Conservation (phyloP, 2,797 vertebrate species). For the Oreochromis mossambicus region DNA sequence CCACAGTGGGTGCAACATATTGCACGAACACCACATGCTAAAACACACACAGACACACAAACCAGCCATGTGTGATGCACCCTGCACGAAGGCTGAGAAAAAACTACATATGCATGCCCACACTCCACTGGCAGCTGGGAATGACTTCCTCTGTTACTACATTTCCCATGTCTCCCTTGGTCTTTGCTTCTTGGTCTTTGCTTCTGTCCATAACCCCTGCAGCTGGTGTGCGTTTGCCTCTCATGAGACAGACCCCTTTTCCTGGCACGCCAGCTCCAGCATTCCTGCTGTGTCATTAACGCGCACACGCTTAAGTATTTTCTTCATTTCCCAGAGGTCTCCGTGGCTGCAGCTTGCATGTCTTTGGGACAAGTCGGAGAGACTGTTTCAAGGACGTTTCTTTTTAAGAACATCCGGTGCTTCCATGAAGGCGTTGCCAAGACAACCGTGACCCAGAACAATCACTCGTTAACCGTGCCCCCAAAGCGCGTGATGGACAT, state of each 20-base stretch:
- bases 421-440: not conserved
- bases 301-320: not conserved
- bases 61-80: not conserved
- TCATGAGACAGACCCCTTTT: not conserved
- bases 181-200: not conserved
- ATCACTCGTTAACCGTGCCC: not conserved
- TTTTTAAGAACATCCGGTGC: not conserved
- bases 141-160: not conserved
- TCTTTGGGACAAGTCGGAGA: not conserved
- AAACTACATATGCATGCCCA: not conserved
- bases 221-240: conserved; percentile 13
- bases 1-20: conserved; percentile 1
- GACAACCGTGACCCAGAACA: conserved; percentile 1
- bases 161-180: not conserved
- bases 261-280: conserved; percentile 8
- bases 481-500: not conserved
- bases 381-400: conserved; percentile 1
- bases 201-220: not conserved
- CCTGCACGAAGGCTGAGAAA: not conserved
- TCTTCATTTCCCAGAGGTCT: not conserved
- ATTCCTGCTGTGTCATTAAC: not conserved
- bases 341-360: not conserved
- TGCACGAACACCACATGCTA: not conserved
- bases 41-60: not conserved
- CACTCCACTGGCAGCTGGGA: conserved; percentile 3